Percentiles rank a stretch among this genome's conserved stretches.
phyloP scores from a whole-genome alignment of 2,797 vertebrate species.

The Gymnothorax reevesii region DNA sequence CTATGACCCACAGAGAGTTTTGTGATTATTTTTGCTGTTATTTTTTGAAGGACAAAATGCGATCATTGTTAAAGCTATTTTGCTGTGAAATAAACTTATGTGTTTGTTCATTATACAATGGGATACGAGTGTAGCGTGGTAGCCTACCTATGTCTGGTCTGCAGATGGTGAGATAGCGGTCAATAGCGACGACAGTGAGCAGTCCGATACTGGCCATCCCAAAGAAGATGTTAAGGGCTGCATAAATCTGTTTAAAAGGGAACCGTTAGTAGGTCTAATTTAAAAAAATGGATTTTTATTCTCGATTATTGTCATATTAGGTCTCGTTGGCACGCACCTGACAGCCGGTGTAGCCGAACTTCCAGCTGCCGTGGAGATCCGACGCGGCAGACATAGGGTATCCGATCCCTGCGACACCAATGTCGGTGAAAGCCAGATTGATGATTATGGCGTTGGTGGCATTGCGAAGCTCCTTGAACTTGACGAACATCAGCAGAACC shows the following conservation, averaged over 20 bases:
- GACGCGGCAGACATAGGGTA: conserved; percentile 98
- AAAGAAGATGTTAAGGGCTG: conserved; percentile 96
- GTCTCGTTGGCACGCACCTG: conserved; percentile 75
- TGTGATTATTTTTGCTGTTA: no score
- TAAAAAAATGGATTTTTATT: not conserved
- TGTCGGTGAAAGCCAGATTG: conserved; percentile 93
- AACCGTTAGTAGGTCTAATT: not conserved
- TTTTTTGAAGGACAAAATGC: not conserved
- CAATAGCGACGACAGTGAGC: conserved; percentile 89
- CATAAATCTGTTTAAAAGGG: conserved; percentile 84
- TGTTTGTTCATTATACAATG: not conserved
- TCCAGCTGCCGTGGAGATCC: conserved; percentile 93
- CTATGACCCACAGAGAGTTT: not conserved
- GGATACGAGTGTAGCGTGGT: no score
- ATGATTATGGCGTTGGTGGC: conserved; percentile 95
- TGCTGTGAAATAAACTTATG: not conserved
- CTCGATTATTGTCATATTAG: not conserved
- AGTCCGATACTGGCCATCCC: conserved; percentile 97
- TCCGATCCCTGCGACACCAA: conserved; percentile 92
- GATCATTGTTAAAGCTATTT: not conserved
- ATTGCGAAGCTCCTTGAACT: conserved; percentile 90
- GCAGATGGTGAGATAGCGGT: conserved; percentile 91
- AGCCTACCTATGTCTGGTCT: conserved; percentile 86
- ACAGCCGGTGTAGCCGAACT: conserved; percentile 89
- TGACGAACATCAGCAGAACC: conserved; percentile 91